Percentiles rank a stretch among this genome's conserved stretches.
These are phyloP conservation scores for Gorsachius magnificus DNA, from an alignment of 2,797 vertebrate species.

Conservation along the genomic window DNA sequence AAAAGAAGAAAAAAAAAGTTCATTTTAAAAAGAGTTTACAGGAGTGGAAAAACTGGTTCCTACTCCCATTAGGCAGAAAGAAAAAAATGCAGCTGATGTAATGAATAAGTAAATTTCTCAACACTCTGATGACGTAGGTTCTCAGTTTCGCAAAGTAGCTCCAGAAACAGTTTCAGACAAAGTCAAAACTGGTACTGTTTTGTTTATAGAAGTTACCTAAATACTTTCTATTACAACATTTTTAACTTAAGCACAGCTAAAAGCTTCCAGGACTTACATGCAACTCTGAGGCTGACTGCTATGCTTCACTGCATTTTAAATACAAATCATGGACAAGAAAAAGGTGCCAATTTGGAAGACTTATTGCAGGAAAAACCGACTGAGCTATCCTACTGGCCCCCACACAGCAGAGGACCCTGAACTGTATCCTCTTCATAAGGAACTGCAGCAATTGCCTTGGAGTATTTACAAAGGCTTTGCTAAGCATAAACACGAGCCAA, in stretches of 20 bases:
- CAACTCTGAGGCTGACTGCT: not conserved
- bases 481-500: not conserved
- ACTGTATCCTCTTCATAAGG: not conserved
- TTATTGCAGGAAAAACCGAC: not conserved
- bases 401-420: not conserved
- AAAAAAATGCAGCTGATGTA: not conserved
- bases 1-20: not conserved
- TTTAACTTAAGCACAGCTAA: not conserved
- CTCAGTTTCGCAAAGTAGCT: not conserved
- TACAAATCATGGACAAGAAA: not conserved
- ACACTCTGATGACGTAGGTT: not conserved
- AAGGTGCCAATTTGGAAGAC: not conserved
- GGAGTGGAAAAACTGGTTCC: not conserved
- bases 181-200: not conserved
- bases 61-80: not conserved
- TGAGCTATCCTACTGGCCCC: not conserved
- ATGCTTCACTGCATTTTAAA: not conserved
- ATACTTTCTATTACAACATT: not conserved
- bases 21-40: not conserved
- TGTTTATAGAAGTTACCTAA: not conserved
- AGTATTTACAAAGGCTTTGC: not conserved
- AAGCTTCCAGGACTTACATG: not conserved
- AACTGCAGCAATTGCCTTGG: not conserved
- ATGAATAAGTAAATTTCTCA: not conserved
- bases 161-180: not conserved